A percentile compares a stretch with the other conserved stretches of the same genome.
Evolutionary conservation across 1,140 invertebrate genomes (phyloP).

Genomic region (Hormaphis cornu): DNA sequence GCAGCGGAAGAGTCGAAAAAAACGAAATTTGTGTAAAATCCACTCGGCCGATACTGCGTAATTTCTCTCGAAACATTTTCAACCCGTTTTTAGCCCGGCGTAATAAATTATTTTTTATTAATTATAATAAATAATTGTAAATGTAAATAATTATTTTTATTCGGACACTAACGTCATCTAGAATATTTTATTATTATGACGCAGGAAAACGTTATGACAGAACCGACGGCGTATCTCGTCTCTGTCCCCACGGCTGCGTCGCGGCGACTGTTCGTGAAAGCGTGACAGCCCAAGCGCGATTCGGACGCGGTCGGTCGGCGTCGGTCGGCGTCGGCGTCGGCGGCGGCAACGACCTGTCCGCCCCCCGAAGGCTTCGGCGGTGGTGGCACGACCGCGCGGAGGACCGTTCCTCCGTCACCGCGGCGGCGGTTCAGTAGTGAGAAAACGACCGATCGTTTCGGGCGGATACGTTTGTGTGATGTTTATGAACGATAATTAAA

Average conservation of each 20-base stretch:
- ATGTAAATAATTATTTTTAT: too few relatives aligned
- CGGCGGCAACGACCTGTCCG: conserved; percentile 28
- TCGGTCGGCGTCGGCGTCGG: not conserved
- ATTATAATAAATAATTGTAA: too few relatives aligned
- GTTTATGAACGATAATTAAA: not conserved
- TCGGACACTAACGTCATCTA: too few relatives aligned
- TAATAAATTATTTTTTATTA: too few relatives aligned
- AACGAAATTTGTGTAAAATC: too few relatives aligned
- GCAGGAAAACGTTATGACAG: too few relatives aligned
- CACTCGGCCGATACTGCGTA: too few relatives aligned
- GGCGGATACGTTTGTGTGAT: not conserved
- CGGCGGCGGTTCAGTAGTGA: conserved; percentile 1
- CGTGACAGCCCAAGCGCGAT: not conserved
- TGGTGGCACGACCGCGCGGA: not conserved
- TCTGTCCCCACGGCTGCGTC: not conserved
- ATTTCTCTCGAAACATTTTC: too few relatives aligned
- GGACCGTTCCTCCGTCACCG: not conserved
- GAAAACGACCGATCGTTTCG: not conserved
- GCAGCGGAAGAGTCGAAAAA: too few relatives aligned
- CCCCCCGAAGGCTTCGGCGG: not conserved
- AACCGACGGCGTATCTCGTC: not conserved
- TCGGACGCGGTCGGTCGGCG: not conserved
- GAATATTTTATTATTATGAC: too few relatives aligned
- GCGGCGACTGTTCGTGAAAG: conserved; percentile 7
- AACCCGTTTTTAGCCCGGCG: too few relatives aligned